Evolutionary conservation across 2,797 vertebrate genomes (phyloP).

Genomic region (Enteromius thamalakanensis): DNA sequence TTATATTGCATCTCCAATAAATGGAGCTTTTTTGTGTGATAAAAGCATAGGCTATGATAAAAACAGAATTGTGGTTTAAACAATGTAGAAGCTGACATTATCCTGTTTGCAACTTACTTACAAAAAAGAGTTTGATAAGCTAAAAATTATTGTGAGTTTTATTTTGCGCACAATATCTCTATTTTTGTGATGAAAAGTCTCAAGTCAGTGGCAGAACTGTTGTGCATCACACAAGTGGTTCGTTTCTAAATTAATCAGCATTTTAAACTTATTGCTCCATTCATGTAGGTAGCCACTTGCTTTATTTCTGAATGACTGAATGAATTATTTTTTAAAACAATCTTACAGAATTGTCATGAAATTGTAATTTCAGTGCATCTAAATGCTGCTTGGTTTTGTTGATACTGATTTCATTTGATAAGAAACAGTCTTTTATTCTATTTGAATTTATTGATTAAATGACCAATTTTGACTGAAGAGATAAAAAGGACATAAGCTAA

Average conservation of each 20-base stretch:
- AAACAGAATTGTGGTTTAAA: too few species aligned
- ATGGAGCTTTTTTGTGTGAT: too few species aligned
- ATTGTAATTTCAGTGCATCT: neutral
- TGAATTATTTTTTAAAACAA: neutral
- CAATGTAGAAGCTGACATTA: too few species aligned
- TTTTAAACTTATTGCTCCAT: neutral
- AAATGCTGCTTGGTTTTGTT: neutral
- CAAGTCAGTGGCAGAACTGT: neutral
- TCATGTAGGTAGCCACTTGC: neutral
- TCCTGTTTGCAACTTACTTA: too few species aligned
- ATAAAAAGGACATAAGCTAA: too few species aligned
- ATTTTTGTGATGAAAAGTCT: neutral
- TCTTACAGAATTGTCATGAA: neutral
- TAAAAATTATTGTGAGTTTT: neutral
- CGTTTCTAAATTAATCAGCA: neutral
- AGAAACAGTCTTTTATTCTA: too few species aligned
- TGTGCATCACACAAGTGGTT: neutral
- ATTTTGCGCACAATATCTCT: neutral
- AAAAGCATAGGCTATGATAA: too few species aligned
- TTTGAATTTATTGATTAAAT: too few species aligned
- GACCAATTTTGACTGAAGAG: too few species aligned
- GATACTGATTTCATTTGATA: too few species aligned
- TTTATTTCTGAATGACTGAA: neutral
- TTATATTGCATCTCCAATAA: too few species aligned
- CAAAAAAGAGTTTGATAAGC: neutral